These are phyloP conservation scores for Urophycis tenuis DNA, from an alignment of 2,797 vertebrate genomes.

Conservation along the genomic window DNA sequence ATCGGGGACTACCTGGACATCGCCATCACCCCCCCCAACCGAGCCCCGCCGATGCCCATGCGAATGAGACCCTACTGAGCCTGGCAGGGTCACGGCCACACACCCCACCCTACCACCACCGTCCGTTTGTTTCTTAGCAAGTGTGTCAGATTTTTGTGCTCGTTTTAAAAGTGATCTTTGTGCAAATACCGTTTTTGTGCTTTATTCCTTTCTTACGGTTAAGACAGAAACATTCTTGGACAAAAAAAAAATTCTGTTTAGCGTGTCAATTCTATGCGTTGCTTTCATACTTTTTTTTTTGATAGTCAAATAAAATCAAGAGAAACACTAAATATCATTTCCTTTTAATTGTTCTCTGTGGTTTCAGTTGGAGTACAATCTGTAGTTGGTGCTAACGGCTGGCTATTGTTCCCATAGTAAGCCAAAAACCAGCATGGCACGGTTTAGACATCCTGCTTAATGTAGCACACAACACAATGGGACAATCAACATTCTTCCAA, in stretches of 20 bases:
- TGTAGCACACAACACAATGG: background rate
- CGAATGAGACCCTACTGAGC: constrained; percentile 80
- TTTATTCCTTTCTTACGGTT: background rate
- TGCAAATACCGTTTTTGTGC: background rate
- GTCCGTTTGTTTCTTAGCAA: background rate
- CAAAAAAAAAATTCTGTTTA: too few species aligned
- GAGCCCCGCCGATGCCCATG: constrained; percentile 75
- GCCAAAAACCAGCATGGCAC: background rate
- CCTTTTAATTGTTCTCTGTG: too few species aligned
- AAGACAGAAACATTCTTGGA: background rate
- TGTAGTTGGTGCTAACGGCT: too few species aligned
- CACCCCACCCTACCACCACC: too few species aligned
- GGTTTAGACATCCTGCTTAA: background rate
- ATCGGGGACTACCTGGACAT: constrained; percentile 87
- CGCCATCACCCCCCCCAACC: constrained; percentile 81
- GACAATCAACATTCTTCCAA: background rate
- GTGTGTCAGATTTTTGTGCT: background rate
- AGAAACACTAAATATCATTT: too few species aligned
- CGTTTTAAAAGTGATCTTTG: background rate
- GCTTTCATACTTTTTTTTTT: too few species aligned
- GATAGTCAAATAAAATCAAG: too few species aligned
- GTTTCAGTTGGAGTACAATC: too few species aligned
- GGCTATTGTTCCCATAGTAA: too few species aligned
- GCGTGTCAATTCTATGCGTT: too few species aligned
- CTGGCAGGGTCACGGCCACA: background rate